Percentiles rank a stretch among this genome's conserved stretches.
Evolutionary conservation across 2,797 vertebrate genomes (phyloP).

Genomic region (Steatocranus sp.): DNA sequence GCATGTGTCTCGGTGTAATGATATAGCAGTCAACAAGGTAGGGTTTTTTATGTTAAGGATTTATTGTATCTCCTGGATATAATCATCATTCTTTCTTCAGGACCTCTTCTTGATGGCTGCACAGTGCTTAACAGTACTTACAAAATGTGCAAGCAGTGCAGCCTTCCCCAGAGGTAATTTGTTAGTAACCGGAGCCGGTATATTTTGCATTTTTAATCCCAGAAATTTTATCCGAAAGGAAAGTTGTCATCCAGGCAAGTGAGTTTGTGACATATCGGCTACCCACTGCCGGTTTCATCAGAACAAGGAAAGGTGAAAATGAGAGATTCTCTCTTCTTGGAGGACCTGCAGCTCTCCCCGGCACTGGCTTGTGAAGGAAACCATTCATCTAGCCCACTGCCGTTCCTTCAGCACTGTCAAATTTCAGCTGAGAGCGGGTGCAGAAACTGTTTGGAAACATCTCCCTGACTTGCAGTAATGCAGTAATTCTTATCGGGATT

Average conservation of each 20-base stretch:
- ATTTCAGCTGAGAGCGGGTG: not conserved
- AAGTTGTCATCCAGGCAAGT: constrained; percentile 20
- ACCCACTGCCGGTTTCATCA: not conserved
- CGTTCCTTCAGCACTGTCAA: not conserved
- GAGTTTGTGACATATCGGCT: constrained; percentile 1
- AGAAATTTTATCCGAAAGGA: constrained; percentile 1
- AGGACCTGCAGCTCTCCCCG: not conserved
- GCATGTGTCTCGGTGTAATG: not conserved
- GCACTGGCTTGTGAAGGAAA: not conserved
- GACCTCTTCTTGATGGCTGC: not conserved
- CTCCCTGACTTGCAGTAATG: constrained; percentile 9
- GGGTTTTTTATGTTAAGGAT: not conserved
- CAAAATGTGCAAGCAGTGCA: not conserved
- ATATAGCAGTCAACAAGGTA: not conserved
- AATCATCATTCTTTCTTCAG: not conserved
- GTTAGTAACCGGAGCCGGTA: not conserved
- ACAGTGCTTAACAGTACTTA: not conserved
- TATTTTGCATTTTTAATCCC: constrained; percentile 29
- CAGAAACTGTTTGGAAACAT: constrained; percentile 14
- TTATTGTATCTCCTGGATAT: not conserved
- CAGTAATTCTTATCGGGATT: constrained; percentile 15
- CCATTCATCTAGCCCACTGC: not conserved
- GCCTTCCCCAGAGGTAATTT: constrained; percentile 2
- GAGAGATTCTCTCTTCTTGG: not conserved
- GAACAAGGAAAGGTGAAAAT: constrained; percentile 33